Evolutionary conservation across 2,113 vertebrate genomes (phyloP), one percentile per base, ranked within the genome.

Genomic region (Corydoras sp.): DNA sequence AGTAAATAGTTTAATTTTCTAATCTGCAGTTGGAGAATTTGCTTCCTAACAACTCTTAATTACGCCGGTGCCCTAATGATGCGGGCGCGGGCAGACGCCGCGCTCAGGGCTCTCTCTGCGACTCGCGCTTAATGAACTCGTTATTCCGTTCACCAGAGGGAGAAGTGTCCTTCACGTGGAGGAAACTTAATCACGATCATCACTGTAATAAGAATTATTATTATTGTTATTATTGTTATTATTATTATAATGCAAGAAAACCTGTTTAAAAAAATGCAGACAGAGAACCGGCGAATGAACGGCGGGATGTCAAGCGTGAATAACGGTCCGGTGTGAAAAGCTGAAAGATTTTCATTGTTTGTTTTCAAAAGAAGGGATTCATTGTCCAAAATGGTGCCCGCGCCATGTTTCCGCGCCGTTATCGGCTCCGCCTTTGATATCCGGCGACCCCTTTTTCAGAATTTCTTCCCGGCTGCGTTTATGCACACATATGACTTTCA

Each of bases 1-100:
- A 98, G 96, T 95, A 98, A 99, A 99, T 99, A 98, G 96, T 99
- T 98, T 99, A 98, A 99, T 99, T 98, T 99, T 95, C 95, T 99
- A 98, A 99, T 98, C 96, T 98, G 95, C 92, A 93, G 95, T 96
- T 97, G 91, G 95, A 98, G 95, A 99, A 98, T 98, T 99, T 93
- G 95, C 95, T 96, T 99, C 97, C 95, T 97, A 98, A 98, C 94
- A 96, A 97, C 95, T 98, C 95, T 97, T 98, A 98, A 98, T 99
- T 98, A 98, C 93, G 94, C 92, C 92, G 92, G 94, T 93, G 95
- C 93, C 95, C 93, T 98, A 98, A 98, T 96, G 96, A 97, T 94
- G 93, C 94, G 94, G 92, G 89, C 92, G 91, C 90, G 94, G 94
- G 92, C 90, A 90, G 91, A 88, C 92, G 29, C 91, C 88, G 90